Evolutionary conservation across 2,797 vertebrate genomes (phyloP).

Genomic region (Podarcis lilfordi): DNA sequence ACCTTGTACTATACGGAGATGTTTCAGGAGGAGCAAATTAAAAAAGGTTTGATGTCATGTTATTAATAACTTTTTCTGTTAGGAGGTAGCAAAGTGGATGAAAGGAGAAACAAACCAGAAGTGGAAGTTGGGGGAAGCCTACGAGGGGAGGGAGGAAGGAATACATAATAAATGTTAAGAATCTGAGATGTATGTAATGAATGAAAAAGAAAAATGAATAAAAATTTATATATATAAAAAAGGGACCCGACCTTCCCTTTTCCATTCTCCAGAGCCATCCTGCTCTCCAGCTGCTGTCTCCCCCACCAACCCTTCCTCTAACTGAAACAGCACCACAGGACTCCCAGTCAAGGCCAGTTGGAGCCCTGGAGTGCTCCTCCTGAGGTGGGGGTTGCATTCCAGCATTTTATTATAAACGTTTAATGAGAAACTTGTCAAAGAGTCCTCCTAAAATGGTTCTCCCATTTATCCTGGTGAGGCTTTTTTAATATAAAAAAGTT

Average conservation of each 20-base stretch:
- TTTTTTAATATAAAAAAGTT: neutral
- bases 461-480: neutral
- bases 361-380: neutral
- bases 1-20: too few species aligned
- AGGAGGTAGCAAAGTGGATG: too few species aligned
- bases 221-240: too few species aligned
- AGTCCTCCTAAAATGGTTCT: neutral
- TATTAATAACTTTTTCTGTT: too few species aligned
- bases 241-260: neutral
- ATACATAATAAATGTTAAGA: too few species aligned
- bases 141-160: too few species aligned
- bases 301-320: neutral
- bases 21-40: too few species aligned
- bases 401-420: neutral
- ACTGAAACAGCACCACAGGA: neutral
- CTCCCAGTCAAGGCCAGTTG: neutral
- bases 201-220: too few species aligned
- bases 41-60: too few species aligned
- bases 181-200: too few species aligned
- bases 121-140: too few species aligned
- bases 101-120: too few species aligned
- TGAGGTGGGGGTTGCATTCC: neutral
- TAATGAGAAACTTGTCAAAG: neutral
- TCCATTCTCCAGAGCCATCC: neutral
- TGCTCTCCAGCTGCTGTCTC: neutral